Evolutionary conservation across 1,140 invertebrate species (phyloP).

Genomic region (Meloidogyne chitwoodi): DNA sequence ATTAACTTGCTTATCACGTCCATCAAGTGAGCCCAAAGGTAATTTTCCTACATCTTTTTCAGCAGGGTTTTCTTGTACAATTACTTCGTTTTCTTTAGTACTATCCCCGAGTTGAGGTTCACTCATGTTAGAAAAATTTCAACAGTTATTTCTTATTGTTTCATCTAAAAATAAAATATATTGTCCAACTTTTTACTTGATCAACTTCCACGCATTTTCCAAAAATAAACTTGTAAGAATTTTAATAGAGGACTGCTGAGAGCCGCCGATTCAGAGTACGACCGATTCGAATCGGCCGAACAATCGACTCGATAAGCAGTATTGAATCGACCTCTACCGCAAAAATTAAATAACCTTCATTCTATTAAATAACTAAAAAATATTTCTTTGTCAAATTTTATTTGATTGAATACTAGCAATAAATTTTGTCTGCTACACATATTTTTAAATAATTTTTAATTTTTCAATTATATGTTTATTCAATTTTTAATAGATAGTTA

Average conservation of each 20-base stretch:
- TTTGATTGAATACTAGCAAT: too few species aligned
- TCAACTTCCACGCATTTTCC: not conserved
- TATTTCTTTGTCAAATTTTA: too few species aligned
- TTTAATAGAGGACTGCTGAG: not conserved
- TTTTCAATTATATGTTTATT: too few species aligned
- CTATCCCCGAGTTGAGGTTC: slow-evolving; percentile 15
- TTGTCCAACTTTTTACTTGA: too few species aligned
- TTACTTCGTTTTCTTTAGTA: slow-evolving; percentile 13
- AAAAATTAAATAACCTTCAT: too few species aligned
- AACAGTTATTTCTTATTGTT: not conserved
- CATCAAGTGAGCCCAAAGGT: not conserved
- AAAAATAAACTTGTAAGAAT: not conserved
- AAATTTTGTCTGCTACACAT: too few species aligned
- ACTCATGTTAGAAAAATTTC: not conserved
- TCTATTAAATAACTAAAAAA: too few species aligned
- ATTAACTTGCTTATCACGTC: not conserved
- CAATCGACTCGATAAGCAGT: too few species aligned
- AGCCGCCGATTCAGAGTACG: too few species aligned
- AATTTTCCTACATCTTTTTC: not conserved
- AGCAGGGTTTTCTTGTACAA: not conserved
- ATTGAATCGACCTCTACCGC: too few species aligned
- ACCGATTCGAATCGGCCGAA: too few species aligned
- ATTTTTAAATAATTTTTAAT: too few species aligned
- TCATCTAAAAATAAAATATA: not conserved
- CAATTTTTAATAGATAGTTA: not conserved